Evolutionary conservation across 1,140 invertebrate genomes (phyloP).

Genomic region (Papilio polytes): DNA sequence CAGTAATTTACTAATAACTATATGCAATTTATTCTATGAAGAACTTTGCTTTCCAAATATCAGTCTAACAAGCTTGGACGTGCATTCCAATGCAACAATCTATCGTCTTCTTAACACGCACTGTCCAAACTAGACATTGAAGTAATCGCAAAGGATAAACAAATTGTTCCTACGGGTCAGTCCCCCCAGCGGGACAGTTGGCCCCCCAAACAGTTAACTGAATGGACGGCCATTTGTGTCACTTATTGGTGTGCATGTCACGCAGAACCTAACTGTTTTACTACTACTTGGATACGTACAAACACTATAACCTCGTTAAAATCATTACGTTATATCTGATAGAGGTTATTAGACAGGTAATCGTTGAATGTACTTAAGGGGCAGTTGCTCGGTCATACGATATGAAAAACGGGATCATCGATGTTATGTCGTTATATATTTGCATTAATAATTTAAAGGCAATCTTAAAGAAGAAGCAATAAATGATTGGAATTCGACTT

Average conservation of each 20-base stretch:
- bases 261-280: conserved; percentile 35
- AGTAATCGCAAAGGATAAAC: conserved; percentile 20
- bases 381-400: no score
- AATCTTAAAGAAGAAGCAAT: no score
- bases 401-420: no score
- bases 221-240: conserved; percentile 44
- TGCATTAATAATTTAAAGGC: no score
- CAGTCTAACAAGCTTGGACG: background rate
- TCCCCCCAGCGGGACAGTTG: conserved; percentile 13
- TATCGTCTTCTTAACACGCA: background rate
- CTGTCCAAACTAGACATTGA: conserved; percentile 17
- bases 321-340: background rate
- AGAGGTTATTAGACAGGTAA: background rate
- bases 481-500: no score
- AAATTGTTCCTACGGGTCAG: conserved; percentile 14
- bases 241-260: conserved; percentile 53
- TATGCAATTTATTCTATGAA: background rate
- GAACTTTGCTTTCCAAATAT: background rate
- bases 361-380: no score
- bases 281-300: background rate
- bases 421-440: no score
- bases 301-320: background rate
- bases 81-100: background rate
- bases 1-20: background rate
- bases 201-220: conserved; percentile 47